Conservation (phyloP, 2,113 vertebrate species). For the Procavia capensis region DNA sequence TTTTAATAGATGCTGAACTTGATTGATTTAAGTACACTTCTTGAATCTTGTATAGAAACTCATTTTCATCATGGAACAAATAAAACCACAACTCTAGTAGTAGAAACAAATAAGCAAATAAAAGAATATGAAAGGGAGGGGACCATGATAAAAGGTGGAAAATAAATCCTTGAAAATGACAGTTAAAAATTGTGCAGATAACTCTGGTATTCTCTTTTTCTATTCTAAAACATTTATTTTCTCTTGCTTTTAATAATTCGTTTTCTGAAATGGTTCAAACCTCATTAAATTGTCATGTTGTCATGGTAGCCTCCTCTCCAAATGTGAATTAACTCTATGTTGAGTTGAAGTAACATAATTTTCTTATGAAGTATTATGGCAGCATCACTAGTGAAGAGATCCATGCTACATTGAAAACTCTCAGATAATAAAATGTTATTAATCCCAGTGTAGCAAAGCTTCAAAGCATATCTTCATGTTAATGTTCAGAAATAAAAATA, state of each 20-base stretch:
- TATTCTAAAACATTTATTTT: slow-evolving; percentile 49
- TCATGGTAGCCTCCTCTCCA: slow-evolving; percentile 48
- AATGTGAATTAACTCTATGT: slow-evolving; percentile 56
- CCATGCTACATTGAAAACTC: neutral
- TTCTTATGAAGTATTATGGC: slow-evolving; percentile 18
- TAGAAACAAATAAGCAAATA: neutral
- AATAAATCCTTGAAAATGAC: slow-evolving; percentile 44
- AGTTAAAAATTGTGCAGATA: neutral
- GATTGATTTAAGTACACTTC: slow-evolving; percentile 33
- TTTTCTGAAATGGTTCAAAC: slow-evolving; percentile 50
- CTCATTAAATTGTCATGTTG: slow-evolving; percentile 57
- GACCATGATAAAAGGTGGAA: slow-evolving; percentile 26
- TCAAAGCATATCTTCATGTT: slow-evolving; percentile 48
- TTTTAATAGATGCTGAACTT: slow-evolving; percentile 32
- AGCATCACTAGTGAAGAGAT: slow-evolving; percentile 14
- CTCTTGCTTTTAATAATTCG: slow-evolving; percentile 56
- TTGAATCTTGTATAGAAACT: slow-evolving; percentile 32
- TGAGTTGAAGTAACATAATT: slow-evolving; percentile 52
- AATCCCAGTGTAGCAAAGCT: slow-evolving; percentile 15
- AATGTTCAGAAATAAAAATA: slow-evolving; percentile 13
- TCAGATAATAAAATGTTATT: slow-evolving; percentile 53
- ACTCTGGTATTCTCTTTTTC: slow-evolving; percentile 46
- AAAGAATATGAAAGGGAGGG: neutral
- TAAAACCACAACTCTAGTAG: slow-evolving; percentile 8
- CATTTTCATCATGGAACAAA: slow-evolving; percentile 47